Evolutionary conservation across 2,888 invertebrate genomes (phyloP).

Genomic region (Noctua janthina): DNA sequence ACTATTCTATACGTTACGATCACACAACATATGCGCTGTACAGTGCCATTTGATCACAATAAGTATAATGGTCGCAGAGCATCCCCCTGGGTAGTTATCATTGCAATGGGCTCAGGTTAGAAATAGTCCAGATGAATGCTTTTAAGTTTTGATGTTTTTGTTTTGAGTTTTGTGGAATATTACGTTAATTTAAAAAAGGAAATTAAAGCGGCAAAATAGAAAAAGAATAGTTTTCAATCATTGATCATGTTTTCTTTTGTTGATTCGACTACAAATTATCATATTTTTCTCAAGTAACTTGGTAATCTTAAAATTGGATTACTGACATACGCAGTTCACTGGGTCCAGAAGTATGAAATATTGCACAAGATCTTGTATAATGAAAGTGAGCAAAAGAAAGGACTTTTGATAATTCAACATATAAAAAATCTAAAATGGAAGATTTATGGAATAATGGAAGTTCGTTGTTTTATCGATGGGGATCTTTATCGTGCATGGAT

Average conservation of each 20-base stretch:
- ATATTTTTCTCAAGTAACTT: neutral
- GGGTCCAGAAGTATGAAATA: neutral
- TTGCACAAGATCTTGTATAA: neutral
- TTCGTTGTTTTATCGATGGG: neutral
- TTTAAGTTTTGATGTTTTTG: conserved; percentile 28
- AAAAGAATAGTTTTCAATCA: neutral
- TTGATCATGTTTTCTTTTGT: neutral
- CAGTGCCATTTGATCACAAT: conserved; percentile 85
- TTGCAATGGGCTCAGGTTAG: conserved; percentile 82
- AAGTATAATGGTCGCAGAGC: conserved; percentile 78
- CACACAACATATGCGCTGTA: conserved; percentile 85
- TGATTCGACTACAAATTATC: neutral
- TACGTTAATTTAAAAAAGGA: neutral
- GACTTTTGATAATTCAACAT: neutral
- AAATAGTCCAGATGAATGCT: conserved; percentile 63
- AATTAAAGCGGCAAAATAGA: neutral
- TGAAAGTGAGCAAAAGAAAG: neutral
- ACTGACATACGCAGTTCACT: neutral
- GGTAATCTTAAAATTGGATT: neutral
- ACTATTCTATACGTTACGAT: conserved; percentile 63
- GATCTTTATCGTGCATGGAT: neutral
- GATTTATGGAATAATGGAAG: neutral
- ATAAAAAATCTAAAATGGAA: neutral
- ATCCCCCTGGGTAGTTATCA: conserved; percentile 78
- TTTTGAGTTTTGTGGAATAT: conserved; percentile 6